phyloP scores from a whole-genome alignment of 2,113 vertebrate species.

The Elgaria multicarinata region DNA sequence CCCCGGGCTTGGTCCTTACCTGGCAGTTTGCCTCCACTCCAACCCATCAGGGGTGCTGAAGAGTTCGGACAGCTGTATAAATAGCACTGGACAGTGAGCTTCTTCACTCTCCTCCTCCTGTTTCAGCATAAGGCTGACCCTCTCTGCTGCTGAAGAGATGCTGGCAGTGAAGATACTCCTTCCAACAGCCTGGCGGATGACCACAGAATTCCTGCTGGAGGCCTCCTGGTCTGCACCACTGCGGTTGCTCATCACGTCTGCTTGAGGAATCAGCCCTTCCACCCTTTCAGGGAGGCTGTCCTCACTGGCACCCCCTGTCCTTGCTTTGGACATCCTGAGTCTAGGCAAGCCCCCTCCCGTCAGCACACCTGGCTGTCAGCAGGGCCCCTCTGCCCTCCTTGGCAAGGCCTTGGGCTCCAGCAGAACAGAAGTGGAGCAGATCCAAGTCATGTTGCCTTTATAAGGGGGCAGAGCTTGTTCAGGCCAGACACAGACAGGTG shows the following conservation, averaged over 20 bases:
- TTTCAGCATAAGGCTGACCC: not conserved
- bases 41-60: slow-evolving; percentile 57
- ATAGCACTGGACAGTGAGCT: slow-evolving; percentile 58
- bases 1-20: slow-evolving; percentile 58
- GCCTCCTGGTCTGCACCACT: not conserved
- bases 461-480: slow-evolving; percentile 50
- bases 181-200: slow-evolving; percentile 28
- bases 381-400: not conserved
- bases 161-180: slow-evolving; percentile 58
- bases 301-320: slow-evolving; percentile 5
- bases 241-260: slow-evolving; percentile 2
- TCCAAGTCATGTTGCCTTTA: slow-evolving; percentile 46
- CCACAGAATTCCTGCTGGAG: not conserved
- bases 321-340: not conserved
- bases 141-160: not conserved
- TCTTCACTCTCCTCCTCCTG: slow-evolving; percentile 24
- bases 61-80: slow-evolving; percentile 82
- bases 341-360: not conserved
- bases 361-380: not conserved
- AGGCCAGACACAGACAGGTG: slow-evolving; percentile 37
- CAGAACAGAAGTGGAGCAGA: not conserved
- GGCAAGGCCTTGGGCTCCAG: not conserved
- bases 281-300: not conserved
- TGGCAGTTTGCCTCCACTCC: slow-evolving; percentile 79
- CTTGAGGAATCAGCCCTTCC: not conserved